Evolutionary conservation across 2,888 invertebrate genomes (phyloP), one percentile per base, ranked within the genome.

Genomic region (Drosophila leonis): DNA sequence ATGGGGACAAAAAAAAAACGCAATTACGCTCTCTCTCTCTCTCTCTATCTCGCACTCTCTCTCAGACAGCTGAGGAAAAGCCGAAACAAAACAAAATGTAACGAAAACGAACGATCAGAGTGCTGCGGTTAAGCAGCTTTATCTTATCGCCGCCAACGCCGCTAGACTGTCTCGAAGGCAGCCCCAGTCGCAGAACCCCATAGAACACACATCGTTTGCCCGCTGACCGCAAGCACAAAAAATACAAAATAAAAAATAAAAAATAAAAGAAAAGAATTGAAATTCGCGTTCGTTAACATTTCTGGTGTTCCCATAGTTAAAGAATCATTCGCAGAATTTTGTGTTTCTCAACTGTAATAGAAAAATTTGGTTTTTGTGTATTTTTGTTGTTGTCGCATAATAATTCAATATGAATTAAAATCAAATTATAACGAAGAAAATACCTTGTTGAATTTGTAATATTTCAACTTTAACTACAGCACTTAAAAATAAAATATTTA

Each of bases 61-160:
- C 46, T 37, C 48, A 9, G 6, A 9, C 46, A 42, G 24, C 54
- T 42, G 27, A 59, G 20, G 24, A 15, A 55, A 65, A 44, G 35
- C 41, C 51, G 37, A 42, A 71, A 48, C 42, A 37, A 42, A 69
- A 37, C 48, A 62, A 15, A 71, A 42, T 33, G 31, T 31, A 46
- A 55, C 41, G 54, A 37, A 54, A 54, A 42, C 52, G 33, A 51
- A 54, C 65, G 57, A 75, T 75, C 72, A 33, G 37, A 29, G 37
- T 35, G 61, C 61, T 71, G 52, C 20, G 71, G 61, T 54, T 62
- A 62, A 65, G 76, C 63, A 51, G 60, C 62, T 75, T 75, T 75
- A 75, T 75, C 75, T 75, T 75, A 75, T 75, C 75, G 46, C 20
- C 35, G 31, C 39, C 46, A 69, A 24, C 49, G 35, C 59, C 51